Base-by-base conservation (phyloP, 2,888 invertebrate species). In the Hirtodrosophila duncani region DNA sequence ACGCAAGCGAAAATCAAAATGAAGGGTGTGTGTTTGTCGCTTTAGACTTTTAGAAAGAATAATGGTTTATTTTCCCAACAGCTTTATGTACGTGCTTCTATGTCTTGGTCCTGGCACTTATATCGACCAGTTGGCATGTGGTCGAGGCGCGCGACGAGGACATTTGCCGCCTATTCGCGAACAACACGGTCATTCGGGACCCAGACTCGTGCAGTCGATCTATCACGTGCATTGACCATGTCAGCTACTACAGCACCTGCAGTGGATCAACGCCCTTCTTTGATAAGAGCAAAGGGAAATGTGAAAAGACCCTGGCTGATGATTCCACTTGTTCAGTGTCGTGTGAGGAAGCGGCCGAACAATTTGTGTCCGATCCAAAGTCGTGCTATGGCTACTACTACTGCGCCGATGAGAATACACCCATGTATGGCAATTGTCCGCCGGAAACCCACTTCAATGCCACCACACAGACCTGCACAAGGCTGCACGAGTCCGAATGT, bases 131-230 rank as follows among this genome's bases (percentile, higher is more conserved):
- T 7, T n/a, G n/a, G n/a, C 30, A 8, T 20, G 17, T 9, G 20
- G 29, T 2, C 0, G 20, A 9, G 9, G 45, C 18, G 3, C 52
- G 78, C 3, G 36, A 56, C 1, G 45, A 33, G 0, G 81, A 84
- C 17, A 70, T 83, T 9, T 84, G 84, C 20, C 36, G 44, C 0
- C 1, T 82, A 2, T 84, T 84, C 30, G 16, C 77, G 0, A 61
- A 84, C 9, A 48, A 44, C 1, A 74, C 75, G 1, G 51, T 70
- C n/a, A 55, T 85, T 10, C 67, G 83, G 5, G 80, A 85, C 69
- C 84, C 85, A 0, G 69, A 75, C 1, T 79, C 82, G 1, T 85
- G 85, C 43, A 55, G 65, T 14, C 64, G 57, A 0, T 82, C 63
- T 16, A 69, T 85, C 10, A 69, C 62, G 8, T 85, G 84, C 50